Conservation (phyloP, 1,140 invertebrate species). For the Vollenhovia emeryi region DNA sequence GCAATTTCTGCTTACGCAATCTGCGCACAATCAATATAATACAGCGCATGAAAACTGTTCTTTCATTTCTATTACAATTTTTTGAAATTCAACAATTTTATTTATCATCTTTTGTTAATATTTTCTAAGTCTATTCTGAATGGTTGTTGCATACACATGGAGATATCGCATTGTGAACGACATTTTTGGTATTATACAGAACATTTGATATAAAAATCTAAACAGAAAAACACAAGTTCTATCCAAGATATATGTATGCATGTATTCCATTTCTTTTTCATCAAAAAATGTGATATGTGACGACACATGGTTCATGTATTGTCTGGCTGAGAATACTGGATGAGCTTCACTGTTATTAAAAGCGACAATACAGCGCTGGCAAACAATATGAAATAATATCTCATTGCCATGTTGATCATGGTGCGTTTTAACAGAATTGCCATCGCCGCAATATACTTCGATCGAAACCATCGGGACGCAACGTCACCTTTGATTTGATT, state of each 20-base stretch:
- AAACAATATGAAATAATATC: constrained; percentile 10
- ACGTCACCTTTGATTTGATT: background rate
- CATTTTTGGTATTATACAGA: background rate
- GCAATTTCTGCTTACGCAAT: too few species aligned
- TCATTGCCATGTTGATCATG: background rate
- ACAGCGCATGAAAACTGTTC: background rate
- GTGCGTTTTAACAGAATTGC: constrained; percentile 12
- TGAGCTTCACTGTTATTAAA: background rate
- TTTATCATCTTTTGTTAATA: background rate
- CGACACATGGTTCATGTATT: background rate
- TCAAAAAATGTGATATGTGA: background rate
- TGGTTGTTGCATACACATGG: background rate
- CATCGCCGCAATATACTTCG: background rate
- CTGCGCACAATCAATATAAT: background rate
- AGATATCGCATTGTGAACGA: background rate
- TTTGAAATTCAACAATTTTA: background rate
- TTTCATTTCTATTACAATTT: background rate
- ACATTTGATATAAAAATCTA: background rate
- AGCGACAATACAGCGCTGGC: background rate
- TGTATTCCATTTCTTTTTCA: background rate
- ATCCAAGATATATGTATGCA: too few species aligned
- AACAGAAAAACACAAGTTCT: background rate
- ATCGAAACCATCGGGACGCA: background rate
- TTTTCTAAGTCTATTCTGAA: background rate
- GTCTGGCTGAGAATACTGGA: background rate